phyloP scores from a whole-genome alignment of 2,797 vertebrate species.

The Ibycter americanus region DNA sequence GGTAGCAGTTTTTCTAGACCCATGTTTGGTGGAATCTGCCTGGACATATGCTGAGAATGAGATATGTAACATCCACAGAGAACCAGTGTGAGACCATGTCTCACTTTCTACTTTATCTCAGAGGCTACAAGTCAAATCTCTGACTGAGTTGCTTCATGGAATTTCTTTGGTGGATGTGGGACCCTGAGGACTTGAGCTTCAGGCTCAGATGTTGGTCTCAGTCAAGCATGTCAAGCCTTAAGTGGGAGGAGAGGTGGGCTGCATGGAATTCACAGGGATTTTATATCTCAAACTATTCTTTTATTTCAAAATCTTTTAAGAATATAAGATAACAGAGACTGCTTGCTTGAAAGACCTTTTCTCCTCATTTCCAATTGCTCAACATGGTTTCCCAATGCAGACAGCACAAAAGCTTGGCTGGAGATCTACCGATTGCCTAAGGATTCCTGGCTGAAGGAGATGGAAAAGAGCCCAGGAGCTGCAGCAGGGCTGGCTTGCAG shows the following conservation, averaged over 20 bases:
- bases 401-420: slow-evolving; percentile 80
- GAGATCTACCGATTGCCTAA: slow-evolving; percentile 86
- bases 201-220: neutral
- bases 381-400: slow-evolving; percentile 72
- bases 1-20: neutral
- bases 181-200: neutral
- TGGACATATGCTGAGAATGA: neutral
- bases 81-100: neutral
- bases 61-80: neutral
- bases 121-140: neutral
- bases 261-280: neutral
- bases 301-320: too few relatives aligned
- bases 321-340: neutral
- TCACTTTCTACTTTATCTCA: neutral
- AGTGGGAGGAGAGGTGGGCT: neutral
- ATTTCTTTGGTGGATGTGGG: neutral
- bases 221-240: neutral
- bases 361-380: slow-evolving; percentile 47
- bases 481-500: neutral
- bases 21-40: neutral
- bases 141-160: neutral
- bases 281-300: neutral
- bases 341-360: slow-evolving; percentile 13
- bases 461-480: slow-evolving; percentile 45
- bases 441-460: slow-evolving; percentile 85